These are phyloP conservation scores for Gallinago undulata DNA, from an alignment of 2,113 vertebrate genomes.

Conservation along the genomic window DNA sequence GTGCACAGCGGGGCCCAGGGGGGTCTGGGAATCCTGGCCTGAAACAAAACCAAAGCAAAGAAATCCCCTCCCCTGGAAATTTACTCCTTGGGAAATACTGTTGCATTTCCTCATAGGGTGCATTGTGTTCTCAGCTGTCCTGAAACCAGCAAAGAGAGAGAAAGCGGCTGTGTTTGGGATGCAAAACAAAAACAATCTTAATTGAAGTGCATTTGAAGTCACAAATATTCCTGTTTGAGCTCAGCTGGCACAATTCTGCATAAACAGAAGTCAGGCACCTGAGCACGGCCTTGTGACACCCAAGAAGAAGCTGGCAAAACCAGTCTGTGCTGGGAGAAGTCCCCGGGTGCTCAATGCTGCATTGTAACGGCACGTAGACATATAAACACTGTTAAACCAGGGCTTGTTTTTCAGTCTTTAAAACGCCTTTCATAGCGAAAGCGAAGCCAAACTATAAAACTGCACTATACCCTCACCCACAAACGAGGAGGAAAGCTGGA, in stretches of 20 bases:
- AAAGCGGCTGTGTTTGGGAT: not conserved
- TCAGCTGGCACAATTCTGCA: not conserved
- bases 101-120: not conserved
- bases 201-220: not conserved
- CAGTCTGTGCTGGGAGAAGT: slow-evolving; percentile 21
- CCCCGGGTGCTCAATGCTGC: not conserved
- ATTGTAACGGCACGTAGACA: not conserved
- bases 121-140: rapidly evolving
- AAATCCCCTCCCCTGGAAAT: not conserved
- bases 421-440: not conserved
- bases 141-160: not conserved
- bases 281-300: slow-evolving; percentile 13
- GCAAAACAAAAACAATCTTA: not conserved
- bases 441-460: not conserved
- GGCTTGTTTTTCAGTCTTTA: not conserved
- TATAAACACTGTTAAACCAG: not conserved
- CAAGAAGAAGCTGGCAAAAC: slow-evolving; percentile 29
- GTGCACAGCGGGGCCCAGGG: not conserved
- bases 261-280: not conserved
- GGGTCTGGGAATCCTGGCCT: not conserved
- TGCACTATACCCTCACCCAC: not conserved
- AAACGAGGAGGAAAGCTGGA: not conserved
- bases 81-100: not conserved
- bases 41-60: not conserved
- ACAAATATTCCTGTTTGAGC: not conserved